A percentile compares a stretch with the other conserved stretches of the same genome.
Evolutionary conservation across 2,888 invertebrate species (phyloP).

Genomic region (Pandemis corylana): DNA sequence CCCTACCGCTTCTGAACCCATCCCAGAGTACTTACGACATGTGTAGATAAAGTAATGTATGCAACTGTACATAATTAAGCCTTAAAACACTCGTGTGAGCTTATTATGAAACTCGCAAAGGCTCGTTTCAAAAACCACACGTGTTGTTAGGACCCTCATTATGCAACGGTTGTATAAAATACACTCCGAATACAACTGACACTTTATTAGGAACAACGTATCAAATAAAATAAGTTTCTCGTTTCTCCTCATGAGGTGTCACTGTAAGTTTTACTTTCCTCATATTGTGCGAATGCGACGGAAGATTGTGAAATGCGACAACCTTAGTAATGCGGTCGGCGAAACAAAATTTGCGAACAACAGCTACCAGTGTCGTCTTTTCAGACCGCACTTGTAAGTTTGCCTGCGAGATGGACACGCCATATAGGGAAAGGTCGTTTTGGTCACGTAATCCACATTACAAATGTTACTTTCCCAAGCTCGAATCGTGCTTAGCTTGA

Average conservation of each 20-base stretch:
- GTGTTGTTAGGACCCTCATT: too few relatives aligned
- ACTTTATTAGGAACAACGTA: neutral
- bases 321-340: neutral
- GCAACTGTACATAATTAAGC: too few relatives aligned
- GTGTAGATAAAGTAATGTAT: too few relatives aligned
- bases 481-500: neutral
- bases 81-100: too few relatives aligned
- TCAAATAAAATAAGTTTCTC: neutral
- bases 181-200: too few relatives aligned
- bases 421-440: conserved; percentile 29
- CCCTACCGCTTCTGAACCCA: too few relatives aligned
- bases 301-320: conserved; percentile 9
- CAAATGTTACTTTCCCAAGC: neutral
- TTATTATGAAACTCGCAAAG: too few relatives aligned
- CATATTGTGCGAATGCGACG: conserved; percentile 6
- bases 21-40: too few relatives aligned
- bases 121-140: too few relatives aligned
- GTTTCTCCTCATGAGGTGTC: conserved; percentile 4
- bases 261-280: conserved; percentile 32
- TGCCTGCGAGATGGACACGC: conserved; percentile 17
- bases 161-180: too few relatives aligned
- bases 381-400: conserved; percentile 21
- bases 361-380: neutral
- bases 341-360: neutral
- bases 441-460: conserved; percentile 27